Evolutionary conservation across 2,797 vertebrate genomes (phyloP).

Genomic region (Podarcis lilfordi): DNA sequence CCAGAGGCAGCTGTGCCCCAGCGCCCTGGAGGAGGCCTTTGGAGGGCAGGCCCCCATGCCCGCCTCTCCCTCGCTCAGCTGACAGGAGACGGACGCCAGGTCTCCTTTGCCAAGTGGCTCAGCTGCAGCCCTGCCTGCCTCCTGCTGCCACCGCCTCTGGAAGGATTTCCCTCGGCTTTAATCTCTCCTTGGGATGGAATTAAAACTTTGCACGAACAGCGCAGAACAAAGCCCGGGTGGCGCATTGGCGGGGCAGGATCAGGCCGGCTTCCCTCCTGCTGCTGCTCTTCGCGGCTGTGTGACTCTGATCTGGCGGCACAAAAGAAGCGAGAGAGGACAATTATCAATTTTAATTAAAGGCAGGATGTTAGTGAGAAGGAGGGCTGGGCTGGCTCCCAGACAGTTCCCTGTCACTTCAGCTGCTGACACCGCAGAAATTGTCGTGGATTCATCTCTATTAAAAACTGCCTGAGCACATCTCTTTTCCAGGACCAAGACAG

Average conservation of each 20-base stretch:
- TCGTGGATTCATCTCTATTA: conserved; percentile 12
- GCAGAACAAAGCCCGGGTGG: neutral
- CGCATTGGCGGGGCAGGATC: fast-evolving
- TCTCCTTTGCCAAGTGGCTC: neutral
- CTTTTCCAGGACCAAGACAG: neutral
- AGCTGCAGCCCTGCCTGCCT: neutral
- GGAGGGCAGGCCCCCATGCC: neutral
- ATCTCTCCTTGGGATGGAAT: neutral
- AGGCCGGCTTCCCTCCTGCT: neutral
- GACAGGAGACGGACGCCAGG: neutral
- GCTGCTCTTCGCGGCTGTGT: neutral
- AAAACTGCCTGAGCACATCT: conserved; percentile 9
- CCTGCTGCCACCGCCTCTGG: neutral
- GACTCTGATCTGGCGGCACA: neutral
- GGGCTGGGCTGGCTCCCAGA: conserved; percentile 38
- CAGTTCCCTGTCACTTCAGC: conserved; percentile 33
- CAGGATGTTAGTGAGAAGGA: conserved; percentile 7
- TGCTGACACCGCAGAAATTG: conserved; percentile 49
- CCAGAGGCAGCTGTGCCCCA: neutral
- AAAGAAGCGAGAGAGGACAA: neutral
- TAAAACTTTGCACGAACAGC: neutral
- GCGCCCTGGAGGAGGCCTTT: neutral
- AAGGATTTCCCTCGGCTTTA: neutral
- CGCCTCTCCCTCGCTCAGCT: fast-evolving
- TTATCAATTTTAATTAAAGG: conserved; percentile 37